These are phyloP conservation scores for Drosophila cyrtoloma DNA, from an alignment of 2,888 invertebrate species.

Conservation along the genomic window DNA sequence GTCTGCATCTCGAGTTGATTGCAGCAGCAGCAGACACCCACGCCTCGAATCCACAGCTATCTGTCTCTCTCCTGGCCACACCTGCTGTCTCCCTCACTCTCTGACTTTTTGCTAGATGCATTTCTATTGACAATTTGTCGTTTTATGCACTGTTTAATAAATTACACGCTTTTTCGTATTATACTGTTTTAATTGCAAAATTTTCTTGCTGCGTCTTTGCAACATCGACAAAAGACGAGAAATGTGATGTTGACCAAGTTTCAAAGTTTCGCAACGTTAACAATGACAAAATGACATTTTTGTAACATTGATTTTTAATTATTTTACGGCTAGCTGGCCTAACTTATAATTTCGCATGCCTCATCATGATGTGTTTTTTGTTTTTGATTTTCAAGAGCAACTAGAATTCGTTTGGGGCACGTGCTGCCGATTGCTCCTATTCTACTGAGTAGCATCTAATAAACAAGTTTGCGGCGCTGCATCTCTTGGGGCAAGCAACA, in stretches of 20 bases:
- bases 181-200: conserved; percentile 19
- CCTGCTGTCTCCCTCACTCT: neutral
- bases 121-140: conserved; percentile 45
- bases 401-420: conserved; percentile 41
- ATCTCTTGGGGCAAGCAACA: conserved; percentile 23
- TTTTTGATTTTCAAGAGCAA: conserved; percentile 19
- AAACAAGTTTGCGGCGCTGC: conserved; percentile 64
- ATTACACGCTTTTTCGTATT: conserved; percentile 48
- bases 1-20: conserved; percentile 77
- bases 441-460: conserved; percentile 58
- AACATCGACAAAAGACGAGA: conserved; percentile 21
- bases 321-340: conserved; percentile 11
- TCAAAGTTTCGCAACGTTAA: conserved; percentile 25
- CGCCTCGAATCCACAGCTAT: conserved; percentile 10
- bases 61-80: neutral
- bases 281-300: conserved; percentile 45
- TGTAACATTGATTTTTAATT: conserved; percentile 72
- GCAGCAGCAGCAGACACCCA: conserved; percentile 51
- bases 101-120: conserved; percentile 16
- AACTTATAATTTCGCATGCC: conserved; percentile 11
- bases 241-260: conserved; percentile 20
- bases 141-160: conserved; percentile 65
- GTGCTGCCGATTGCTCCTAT: conserved; percentile 56
- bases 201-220: conserved; percentile 48
- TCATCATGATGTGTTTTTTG: neutral